A percentile compares a stretch with the other conserved stretches of the same genome.
These are phyloP conservation scores for Hemiprocne comata DNA, from an alignment of 2,113 vertebrate genomes.

Conservation along the genomic window DNA sequence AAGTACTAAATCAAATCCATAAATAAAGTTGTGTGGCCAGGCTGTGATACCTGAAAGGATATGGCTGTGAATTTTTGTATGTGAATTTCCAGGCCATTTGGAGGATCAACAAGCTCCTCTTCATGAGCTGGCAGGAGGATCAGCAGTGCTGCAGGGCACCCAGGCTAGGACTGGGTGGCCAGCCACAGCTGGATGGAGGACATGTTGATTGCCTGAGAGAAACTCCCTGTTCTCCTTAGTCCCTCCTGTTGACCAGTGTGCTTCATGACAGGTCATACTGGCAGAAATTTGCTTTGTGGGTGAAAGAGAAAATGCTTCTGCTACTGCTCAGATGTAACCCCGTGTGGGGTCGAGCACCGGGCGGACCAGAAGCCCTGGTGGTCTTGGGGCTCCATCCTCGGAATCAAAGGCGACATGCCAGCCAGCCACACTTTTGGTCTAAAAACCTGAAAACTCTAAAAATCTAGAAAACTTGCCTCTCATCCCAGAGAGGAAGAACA, in stretches of 20 bases:
- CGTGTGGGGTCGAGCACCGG: fast-evolving
- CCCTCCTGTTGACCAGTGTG: not conserved
- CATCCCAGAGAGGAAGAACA: not conserved
- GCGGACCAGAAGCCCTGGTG: not conserved
- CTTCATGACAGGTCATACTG: not conserved
- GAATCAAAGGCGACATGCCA: fast-evolving
- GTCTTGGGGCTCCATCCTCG: not conserved
- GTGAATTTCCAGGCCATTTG: not conserved
- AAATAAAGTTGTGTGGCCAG: not conserved
- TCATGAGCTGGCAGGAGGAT: fast-evolving
- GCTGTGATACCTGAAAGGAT: not conserved
- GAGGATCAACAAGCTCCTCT: not conserved
- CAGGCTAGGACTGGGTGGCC: not conserved
- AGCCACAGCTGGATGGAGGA: fast-evolving
- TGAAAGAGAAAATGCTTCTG: not conserved
- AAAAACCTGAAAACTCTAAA: not conserved
- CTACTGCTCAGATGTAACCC: not conserved
- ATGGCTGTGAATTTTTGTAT: not conserved
- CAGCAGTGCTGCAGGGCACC: not conserved
- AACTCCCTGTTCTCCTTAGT: not conserved
- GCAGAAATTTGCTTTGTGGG: not conserved
- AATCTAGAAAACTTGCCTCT: not conserved
- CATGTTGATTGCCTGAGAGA: fast-evolving
- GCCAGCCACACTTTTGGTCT: fast-evolving
- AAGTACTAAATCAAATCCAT: not conserved